These are phyloP conservation scores for Dryobates pubescens DNA, from an alignment of 2,797 vertebrate species.

Conservation along the genomic window DNA sequence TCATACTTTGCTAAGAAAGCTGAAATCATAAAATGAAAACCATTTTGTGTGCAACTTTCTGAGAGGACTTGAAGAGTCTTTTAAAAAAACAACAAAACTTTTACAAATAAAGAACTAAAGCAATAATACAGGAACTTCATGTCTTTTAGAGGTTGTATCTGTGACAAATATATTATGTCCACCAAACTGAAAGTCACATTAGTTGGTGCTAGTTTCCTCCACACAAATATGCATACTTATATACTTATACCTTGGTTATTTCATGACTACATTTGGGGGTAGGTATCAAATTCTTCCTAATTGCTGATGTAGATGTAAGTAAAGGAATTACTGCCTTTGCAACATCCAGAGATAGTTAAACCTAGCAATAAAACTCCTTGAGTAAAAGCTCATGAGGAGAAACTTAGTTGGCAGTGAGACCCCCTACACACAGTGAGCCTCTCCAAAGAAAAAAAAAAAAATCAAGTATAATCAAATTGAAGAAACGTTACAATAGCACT, in stretches of 20 bases:
- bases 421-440: not conserved
- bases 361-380: not conserved
- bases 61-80: not conserved
- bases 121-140: not conserved
- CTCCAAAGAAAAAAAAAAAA: not conserved
- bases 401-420: not conserved
- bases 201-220: not conserved
- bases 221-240: not conserved
- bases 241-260: not conserved
- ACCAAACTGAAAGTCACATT: not conserved
- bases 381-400: not conserved
- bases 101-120: not conserved
- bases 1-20: constrained; percentile 47
- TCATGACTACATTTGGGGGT: rapidly evolving
- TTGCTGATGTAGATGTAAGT: not conserved
- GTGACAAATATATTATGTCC: not conserved
- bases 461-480: not conserved
- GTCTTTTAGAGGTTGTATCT: not conserved
- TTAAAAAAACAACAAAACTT: not conserved
- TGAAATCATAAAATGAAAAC: constrained; percentile 37
- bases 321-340: not conserved
- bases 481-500: not conserved
- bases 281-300: not conserved
- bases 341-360: not conserved
- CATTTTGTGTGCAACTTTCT: not conserved